phyloP scores from a whole-genome alignment of 1,140 invertebrate species.

The Parapsyche elsis region DNA sequence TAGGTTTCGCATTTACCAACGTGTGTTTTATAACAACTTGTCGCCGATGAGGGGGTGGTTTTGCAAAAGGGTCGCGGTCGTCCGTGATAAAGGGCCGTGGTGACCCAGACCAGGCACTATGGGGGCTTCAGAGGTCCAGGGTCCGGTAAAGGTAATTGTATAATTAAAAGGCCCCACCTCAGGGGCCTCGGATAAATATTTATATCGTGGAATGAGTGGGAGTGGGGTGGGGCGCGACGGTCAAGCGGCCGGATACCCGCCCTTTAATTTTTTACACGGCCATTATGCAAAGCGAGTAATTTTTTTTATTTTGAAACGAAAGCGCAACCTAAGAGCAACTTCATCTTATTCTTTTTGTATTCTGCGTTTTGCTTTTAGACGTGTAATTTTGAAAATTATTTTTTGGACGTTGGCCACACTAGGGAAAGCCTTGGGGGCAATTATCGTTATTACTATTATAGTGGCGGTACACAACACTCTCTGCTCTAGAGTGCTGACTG shows the following conservation, averaged over 20 bases:
- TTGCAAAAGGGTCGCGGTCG: constrained; percentile 8
- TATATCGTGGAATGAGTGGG: constrained; percentile 5
- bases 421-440: not conserved
- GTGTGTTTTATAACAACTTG: not conserved
- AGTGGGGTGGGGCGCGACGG: not conserved
- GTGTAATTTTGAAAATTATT: not conserved
- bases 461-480: no score
- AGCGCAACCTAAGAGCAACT: no score
- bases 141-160: constrained; percentile 43
- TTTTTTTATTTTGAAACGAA: not conserved
- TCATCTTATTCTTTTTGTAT: not conserved
- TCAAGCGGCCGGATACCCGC: constrained; percentile 26
- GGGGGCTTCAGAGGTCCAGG: not conserved
- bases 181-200: constrained; percentile 40
- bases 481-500: no score
- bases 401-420: not conserved
- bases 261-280: constrained; percentile 39
- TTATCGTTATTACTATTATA: not conserved
- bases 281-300: constrained; percentile 28
- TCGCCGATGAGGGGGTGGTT: not conserved
- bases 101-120: constrained; percentile 3
- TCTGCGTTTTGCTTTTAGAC: not conserved
- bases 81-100: constrained; percentile 11
- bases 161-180: constrained; percentile 46
- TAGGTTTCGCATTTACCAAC: no score